A percentile compares a stretch with the other conserved stretches of the same genome.
These are phyloP conservation scores for Cyclophora albipunctata DNA, from an alignment of 2,888 invertebrate species.

Conservation along the genomic window DNA sequence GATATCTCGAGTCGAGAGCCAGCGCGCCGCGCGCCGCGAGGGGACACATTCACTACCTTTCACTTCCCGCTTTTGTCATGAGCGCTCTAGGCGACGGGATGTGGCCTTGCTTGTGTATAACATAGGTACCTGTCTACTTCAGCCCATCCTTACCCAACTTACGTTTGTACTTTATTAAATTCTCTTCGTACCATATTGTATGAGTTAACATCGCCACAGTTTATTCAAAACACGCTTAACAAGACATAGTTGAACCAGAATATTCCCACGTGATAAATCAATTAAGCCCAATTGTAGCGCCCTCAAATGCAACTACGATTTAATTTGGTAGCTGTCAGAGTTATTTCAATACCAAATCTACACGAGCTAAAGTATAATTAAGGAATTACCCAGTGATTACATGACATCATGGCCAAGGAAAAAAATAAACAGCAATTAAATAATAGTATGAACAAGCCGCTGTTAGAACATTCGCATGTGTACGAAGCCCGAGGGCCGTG, in stretches of 20 bases:
- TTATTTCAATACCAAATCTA: constrained; percentile 14
- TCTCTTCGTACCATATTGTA: too few relatives aligned
- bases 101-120: constrained; percentile 55
- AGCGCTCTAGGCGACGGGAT: constrained; percentile 58
- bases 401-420: constrained; percentile 58
- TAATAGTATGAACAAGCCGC: constrained; percentile 39
- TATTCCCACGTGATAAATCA: constrained; percentile 4
- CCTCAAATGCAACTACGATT: constrained; percentile 2
- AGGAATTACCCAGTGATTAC: constrained; percentile 43
- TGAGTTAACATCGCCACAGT: too few relatives aligned
- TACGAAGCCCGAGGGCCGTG: constrained; percentile 59
- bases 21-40: constrained; percentile 56
- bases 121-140: constrained; percentile 48
- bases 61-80: constrained; percentile 74
- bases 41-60: constrained; percentile 73
- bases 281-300: constrained; percentile 8
- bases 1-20: constrained; percentile 37
- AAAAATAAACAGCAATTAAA: constrained; percentile 50
- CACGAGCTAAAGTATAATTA: constrained; percentile 22
- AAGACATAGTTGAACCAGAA: constrained; percentile 3
- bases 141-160: constrained; percentile 56
- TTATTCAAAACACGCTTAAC: too few relatives aligned
- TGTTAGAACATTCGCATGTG: constrained; percentile 63
- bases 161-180: constrained; percentile 18
- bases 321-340: constrained; percentile 27